These are phyloP conservation scores for Bostrychus sinensis DNA, from an alignment of 2,113 vertebrate genomes.

Conservation along the genomic window DNA sequence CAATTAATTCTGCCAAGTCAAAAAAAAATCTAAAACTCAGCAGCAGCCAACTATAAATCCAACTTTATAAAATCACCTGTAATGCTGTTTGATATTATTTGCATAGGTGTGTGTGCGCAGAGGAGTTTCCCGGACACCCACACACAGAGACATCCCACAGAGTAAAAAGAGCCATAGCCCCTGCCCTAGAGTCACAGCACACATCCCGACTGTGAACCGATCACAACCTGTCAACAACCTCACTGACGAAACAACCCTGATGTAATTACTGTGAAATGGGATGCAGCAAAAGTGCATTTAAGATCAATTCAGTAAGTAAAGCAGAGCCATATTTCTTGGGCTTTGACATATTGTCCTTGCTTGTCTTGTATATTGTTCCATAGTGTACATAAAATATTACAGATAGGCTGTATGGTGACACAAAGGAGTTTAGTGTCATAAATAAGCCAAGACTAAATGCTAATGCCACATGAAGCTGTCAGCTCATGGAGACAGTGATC, in stretches of 20 bases:
- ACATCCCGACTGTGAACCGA: slow-evolving; percentile 23
- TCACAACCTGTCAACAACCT: slow-evolving; percentile 33
- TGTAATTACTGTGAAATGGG: slow-evolving; percentile 60
- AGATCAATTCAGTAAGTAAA: background rate
- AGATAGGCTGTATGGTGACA: background rate
- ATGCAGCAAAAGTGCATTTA: slow-evolving; percentile 19
- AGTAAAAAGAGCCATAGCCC: slow-evolving; percentile 2
- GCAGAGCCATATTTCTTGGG: slow-evolving; percentile 2
- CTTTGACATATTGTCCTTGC: slow-evolving; percentile 4
- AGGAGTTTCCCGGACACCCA: background rate
- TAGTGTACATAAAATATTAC: background rate
- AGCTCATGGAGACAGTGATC: slow-evolving; percentile 8
- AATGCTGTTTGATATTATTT: background rate
- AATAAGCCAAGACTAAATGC: slow-evolving; percentile 9
- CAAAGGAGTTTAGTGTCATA: background rate
- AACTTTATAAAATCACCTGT: background rate
- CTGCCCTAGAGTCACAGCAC: background rate
- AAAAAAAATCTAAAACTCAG: no score
- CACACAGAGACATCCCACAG: slow-evolving; percentile 14
- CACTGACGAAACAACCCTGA: slow-evolving; percentile 53
- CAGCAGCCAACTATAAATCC: no score
- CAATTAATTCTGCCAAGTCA: no score
- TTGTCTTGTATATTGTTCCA: background rate
- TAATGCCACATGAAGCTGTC: background rate
- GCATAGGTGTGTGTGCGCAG: background rate